These are phyloP conservation scores for Girardia tigrina DNA, from an alignment of 2,888 invertebrate species.

Conservation along the genomic window DNA sequence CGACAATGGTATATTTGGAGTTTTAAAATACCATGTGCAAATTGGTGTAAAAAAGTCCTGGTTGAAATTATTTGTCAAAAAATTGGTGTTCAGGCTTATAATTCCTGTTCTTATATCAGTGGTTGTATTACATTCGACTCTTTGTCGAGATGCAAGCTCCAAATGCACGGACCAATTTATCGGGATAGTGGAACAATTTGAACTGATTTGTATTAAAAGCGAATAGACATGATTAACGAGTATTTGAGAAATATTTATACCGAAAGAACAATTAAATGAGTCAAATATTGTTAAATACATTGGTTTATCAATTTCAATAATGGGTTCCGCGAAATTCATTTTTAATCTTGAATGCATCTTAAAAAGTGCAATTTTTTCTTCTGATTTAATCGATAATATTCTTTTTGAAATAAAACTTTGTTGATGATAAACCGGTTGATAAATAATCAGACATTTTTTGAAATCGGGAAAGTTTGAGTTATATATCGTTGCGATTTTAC, in stretches of 20 bases:
- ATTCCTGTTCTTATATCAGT: background rate
- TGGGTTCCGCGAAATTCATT: background rate
- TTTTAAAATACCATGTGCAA: background rate
- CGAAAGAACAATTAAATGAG: background rate
- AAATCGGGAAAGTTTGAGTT: background rate
- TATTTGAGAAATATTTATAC: background rate
- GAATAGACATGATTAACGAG: background rate
- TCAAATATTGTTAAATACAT: background rate
- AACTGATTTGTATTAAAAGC: conserved; percentile 21
- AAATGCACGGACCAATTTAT: conserved; percentile 34
- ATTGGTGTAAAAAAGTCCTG: background rate
- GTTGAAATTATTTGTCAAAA: background rate
- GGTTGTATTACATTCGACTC: background rate
- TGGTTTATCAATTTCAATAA: background rate
- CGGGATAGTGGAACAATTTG: conserved; percentile 31
- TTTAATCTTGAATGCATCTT: background rate
- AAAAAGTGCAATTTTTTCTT: background rate
- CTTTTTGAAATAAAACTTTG: background rate
- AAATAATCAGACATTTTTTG: background rate
- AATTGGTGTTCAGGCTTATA: background rate
- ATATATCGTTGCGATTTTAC: background rate
- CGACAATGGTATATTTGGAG: background rate
- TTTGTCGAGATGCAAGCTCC: conserved; percentile 10
- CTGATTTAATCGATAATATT: background rate
- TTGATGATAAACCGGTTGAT: background rate